Conservation (phyloP, 2,797 vertebrate species). For the Cetoscarus ocellatus region DNA sequence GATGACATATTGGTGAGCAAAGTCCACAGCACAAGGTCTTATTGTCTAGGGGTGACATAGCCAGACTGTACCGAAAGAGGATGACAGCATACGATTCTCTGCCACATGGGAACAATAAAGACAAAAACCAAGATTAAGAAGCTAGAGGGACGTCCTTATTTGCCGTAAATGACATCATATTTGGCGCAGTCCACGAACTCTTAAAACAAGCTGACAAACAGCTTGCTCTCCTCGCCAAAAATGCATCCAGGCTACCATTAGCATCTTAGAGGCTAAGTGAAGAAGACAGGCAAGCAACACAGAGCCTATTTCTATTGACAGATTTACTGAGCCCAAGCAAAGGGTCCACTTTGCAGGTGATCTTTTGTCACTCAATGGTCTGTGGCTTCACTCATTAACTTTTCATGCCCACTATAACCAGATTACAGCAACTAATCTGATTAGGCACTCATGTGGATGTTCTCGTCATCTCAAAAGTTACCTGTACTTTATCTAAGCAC, state of each 20-base stretch:
- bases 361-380: slow-evolving; percentile 52
- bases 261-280: slow-evolving; percentile 53
- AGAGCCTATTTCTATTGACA: slow-evolving; percentile 71
- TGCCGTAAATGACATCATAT: slow-evolving; percentile 6
- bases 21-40: slow-evolving; percentile 33
- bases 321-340: slow-evolving; percentile 46
- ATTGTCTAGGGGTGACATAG: slow-evolving; percentile 31
- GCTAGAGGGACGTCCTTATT: background rate
- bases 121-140: background rate
- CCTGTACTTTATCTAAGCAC: background rate
- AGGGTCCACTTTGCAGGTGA: slow-evolving; percentile 56
- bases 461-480: background rate
- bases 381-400: slow-evolving; percentile 9
- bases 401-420: slow-evolving; percentile 10
- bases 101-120: slow-evolving; percentile 9
- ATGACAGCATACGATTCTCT: slow-evolving; percentile 18
- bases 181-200: slow-evolving; percentile 2
- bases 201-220: slow-evolving; percentile 21
- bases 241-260: slow-evolving; percentile 48
- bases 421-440: slow-evolving; percentile 7
- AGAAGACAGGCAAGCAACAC: slow-evolving; percentile 59
- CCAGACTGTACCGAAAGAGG: slow-evolving; percentile 5
- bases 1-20: slow-evolving; percentile 21
- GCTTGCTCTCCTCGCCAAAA: slow-evolving; percentile 35
- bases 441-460: slow-evolving; percentile 1